Evolutionary conservation across 2,888 invertebrate genomes (phyloP), one percentile per base, ranked within the genome.

Genomic region (Acronicta alni): DNA sequence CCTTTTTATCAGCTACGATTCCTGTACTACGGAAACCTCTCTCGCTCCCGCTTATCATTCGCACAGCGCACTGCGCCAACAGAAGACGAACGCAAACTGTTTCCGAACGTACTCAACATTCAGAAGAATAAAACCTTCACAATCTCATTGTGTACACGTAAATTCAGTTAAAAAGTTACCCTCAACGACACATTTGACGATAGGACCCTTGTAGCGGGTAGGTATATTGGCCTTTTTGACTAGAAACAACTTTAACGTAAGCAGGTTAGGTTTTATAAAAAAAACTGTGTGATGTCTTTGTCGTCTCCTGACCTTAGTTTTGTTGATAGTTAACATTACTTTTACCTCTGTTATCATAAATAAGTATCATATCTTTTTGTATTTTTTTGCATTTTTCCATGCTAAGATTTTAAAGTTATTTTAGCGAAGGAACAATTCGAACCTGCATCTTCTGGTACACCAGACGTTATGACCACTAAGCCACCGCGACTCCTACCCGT

Each of bases 111-210:
- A 88, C 89, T 90, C 89, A 87, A 89, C 89, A 92, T 89, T 87
- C 88, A 85, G 86, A 89, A 89, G 88, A 89, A 92, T 91, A 89
- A 89, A 90, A 90, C 85, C 86, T 83, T 83, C 84, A 83, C 85
- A 84, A 81, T 84, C 81, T 78, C 77, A 78, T 82, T 80, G 82
- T 80, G 79, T 80, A 78, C 82, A 81, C 79, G 81, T 81, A 81
- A 83, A 84, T 85, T 82, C 78, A 69, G 70, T 73, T 78, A 75
- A 77, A 82, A 82, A 80, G 76, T 77, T 75, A 74, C 73, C 63
- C 63, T 58, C 67, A 62, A 62, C 60, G 45, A 56, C 55, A 63
- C 57, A 45, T 45, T 16, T 20, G n/a, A 42, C 30, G 35, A 37
- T 37, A 32, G 54, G 17, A 16, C 26, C 14, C 32, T 18, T 51